Base-by-base conservation (phyloP, 2,888 invertebrate genomes). In the Thyatira batis region DNA sequence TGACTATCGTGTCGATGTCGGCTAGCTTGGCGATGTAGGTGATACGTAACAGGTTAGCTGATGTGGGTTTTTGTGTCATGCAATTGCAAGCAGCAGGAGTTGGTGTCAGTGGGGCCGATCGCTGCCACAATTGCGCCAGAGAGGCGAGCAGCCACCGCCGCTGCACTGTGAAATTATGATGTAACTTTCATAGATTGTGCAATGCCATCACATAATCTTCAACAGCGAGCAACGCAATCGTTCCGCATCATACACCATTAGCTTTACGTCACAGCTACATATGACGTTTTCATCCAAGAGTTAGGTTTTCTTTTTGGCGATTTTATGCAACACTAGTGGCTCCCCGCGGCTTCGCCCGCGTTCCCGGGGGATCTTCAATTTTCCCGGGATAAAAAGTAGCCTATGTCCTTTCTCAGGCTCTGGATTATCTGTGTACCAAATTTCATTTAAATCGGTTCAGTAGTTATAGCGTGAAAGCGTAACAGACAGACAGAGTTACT, bases 61-160 rank as follows among this genome's bases (percentile, higher is more conserved):
- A 84, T 84, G 80, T 84, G 70, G 85, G 89, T 89, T 86, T 85
- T 78, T 71, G 80, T 88, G 89, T 85, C 87, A 84, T 64, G 63
- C 72, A 70, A 64, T 39, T n/a, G 39, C 39, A 39, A 39, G 39
- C 39, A 17, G 39, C 39, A 17, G 39, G 39, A 39, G 39, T 39
- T 17, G 17, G 17, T 39, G 39, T 39, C 65, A 60, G 72, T 57
- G 54, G 63, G 64, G 69, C 63, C 55, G 52, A 54, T 56, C 23
- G 49, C 49, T 49, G 39, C 49, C 45, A 20, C 23, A 23, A 65
- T 74, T 77, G 80, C 72, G 78, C 73, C 69, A 71, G 69, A 67
- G 68, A 45, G 45, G 23, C 60, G 59, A 65, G 13, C 70, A 76
- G 77, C 72, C 70, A 75, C 62, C 58, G 65, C 30, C 67, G 64